Evolutionary conservation across 2,113 vertebrate species (phyloP).

Genomic region (Anser brachyrhynchus): DNA sequence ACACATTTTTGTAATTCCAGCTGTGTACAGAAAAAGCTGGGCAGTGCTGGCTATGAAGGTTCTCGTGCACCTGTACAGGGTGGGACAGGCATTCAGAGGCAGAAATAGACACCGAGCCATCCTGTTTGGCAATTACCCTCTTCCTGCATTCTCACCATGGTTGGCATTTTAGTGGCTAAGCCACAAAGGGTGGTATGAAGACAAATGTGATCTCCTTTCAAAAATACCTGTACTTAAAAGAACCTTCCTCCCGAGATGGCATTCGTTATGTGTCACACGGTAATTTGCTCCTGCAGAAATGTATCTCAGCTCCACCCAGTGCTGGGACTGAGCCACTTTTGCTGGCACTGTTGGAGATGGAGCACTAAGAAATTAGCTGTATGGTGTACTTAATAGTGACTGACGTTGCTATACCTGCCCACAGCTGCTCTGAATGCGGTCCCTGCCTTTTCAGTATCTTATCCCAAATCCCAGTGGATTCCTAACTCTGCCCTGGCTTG

Average conservation of each 20-base stretch:
- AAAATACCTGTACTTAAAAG: conserved; percentile 40
- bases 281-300: conserved; percentile 31
- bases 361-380: neutral
- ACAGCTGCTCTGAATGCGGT: accelerated
- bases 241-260: conserved; percentile 4
- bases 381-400: accelerated
- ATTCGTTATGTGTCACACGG: neutral
- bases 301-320: neutral
- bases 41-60: neutral
- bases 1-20: conserved; percentile 12
- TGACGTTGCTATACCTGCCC: neutral
- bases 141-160: conserved; percentile 30
- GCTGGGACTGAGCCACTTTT: neutral
- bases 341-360: neutral
- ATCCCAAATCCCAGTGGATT: neutral
- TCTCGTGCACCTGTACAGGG: conserved; percentile 52
- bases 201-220: neutral
- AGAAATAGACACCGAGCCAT: conserved; percentile 48
- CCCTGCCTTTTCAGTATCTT: neutral
- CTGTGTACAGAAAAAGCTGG: neutral
- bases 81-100: conserved; percentile 37
- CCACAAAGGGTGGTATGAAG: conserved; percentile 18
- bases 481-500: neutral
- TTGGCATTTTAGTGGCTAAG: neutral
- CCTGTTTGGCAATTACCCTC: conserved; percentile 39